A percentile compares a stretch with the other conserved stretches of the same genome.
phyloP scores from a whole-genome alignment of 1,140 invertebrate genomes.

The Drosophila oshimai region DNA sequence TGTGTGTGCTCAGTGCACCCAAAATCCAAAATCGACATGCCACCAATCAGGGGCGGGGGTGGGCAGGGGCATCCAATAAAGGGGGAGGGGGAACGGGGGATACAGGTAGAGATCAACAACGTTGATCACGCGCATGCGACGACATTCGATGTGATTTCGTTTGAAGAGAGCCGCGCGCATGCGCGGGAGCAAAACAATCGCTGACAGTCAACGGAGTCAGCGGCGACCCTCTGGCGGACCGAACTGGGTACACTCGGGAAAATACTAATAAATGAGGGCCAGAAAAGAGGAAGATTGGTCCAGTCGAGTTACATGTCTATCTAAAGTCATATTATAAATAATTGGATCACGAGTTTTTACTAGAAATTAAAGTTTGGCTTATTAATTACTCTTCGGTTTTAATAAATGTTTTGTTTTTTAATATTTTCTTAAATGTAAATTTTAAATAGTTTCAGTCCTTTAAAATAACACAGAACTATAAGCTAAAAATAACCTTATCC shows the following conservation, averaged over 20 bases:
- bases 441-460: too few species aligned
- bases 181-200: constrained; percentile 81
- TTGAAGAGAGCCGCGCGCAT: constrained; percentile 77
- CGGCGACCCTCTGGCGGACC: constrained; percentile 26
- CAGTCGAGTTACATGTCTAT: background rate
- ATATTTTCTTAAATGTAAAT: too few species aligned
- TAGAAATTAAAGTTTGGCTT: background rate
- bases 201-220: constrained; percentile 45
- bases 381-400: too few species aligned
- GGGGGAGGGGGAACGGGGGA: constrained; percentile 3
- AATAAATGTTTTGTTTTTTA: too few species aligned
- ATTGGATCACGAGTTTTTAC: background rate
- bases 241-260: background rate
- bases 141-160: constrained; percentile 81
- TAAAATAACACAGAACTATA: too few species aligned
- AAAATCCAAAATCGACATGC: constrained; percentile 46
- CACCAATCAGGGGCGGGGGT: background rate
- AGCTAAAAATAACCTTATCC: too few species aligned
- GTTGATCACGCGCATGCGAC: constrained; percentile 80
- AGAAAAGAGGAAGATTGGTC: background rate
- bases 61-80: background rate
- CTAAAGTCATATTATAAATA: background rate
- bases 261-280: background rate
- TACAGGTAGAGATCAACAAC: constrained; percentile 73
- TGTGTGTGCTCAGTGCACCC: constrained; percentile 50